Evolutionary conservation across 2,113 vertebrate species (phyloP).

Genomic region (Theristicus caerulescens): DNA sequence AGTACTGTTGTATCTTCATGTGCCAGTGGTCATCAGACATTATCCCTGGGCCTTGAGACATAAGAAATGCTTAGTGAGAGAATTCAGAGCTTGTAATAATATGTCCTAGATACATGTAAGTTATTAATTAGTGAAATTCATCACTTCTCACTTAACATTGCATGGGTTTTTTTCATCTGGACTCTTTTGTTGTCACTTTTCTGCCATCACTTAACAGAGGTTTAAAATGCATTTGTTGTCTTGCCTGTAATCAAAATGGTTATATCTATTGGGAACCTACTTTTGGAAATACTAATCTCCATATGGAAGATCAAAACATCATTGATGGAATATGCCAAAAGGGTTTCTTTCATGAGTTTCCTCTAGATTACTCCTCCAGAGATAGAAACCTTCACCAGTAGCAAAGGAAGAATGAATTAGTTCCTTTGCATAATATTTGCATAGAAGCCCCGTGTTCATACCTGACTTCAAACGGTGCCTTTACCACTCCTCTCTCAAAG

Average conservation of each 20-base stretch:
- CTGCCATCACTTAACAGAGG: neutral
- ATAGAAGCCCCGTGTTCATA: neutral
- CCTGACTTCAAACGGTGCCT: neutral
- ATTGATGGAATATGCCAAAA: neutral
- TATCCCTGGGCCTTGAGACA: neutral
- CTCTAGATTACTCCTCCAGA: neutral
- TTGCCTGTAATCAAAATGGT: neutral
- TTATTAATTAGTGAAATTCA: neutral
- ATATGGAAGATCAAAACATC: neutral
- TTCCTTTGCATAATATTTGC: neutral
- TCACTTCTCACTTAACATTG: neutral
- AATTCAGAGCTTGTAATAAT: neutral
- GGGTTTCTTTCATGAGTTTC: neutral
- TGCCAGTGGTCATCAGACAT: neutral
- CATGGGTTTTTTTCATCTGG: fast-evolving
- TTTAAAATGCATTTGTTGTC: neutral
- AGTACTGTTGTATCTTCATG: neutral
- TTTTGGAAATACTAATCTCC: neutral
- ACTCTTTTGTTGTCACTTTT: neutral
- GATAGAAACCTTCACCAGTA: neutral
- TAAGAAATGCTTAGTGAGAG: neutral
- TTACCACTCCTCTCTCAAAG: neutral
- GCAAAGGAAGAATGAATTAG: neutral
- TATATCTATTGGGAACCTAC: neutral
- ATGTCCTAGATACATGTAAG: neutral